These are phyloP conservation scores for Eupleurogrammus muticus DNA, from an alignment of 2,797 vertebrate species.

Conservation along the genomic window DNA sequence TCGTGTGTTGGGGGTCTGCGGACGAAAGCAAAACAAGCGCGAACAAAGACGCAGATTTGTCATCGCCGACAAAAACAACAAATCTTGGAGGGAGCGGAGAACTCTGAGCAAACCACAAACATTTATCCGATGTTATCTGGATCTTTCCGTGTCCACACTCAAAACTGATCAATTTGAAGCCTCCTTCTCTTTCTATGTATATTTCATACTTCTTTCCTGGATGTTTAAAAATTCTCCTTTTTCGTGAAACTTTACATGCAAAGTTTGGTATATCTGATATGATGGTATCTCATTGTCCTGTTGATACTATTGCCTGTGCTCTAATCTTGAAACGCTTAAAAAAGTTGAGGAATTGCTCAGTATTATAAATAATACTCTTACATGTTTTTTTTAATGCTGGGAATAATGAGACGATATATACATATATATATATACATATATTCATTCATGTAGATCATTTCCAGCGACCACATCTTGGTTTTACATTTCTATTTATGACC, in stretches of 20 bases:
- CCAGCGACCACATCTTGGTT: no score
- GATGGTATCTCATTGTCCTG: no score
- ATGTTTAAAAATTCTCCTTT: background rate
- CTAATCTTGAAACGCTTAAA: background rate
- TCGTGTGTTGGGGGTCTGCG: conserved; percentile 39
- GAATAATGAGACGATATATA: no score
- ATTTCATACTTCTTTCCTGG: fast-evolving
- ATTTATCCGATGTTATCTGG: conserved; percentile 26
- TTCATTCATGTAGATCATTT: no score
- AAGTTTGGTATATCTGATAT: no score
- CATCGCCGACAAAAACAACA: conserved; percentile 47
- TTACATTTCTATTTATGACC: background rate
- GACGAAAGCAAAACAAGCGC: conserved; percentile 47
- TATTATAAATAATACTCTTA: no score
- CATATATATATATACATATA: no score
- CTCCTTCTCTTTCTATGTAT: background rate
- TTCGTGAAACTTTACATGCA: background rate
- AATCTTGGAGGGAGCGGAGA: conserved; percentile 26
- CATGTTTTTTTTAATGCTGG: no score
- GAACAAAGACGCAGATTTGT: conserved; percentile 52
- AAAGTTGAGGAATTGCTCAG: no score
- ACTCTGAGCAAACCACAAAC: conserved; percentile 32
- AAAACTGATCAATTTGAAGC: background rate
- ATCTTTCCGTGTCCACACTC: background rate
- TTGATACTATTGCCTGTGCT: no score